phyloP scores from a whole-genome alignment of 2,888 invertebrate species.

The Eupithecia pulchellata region DNA sequence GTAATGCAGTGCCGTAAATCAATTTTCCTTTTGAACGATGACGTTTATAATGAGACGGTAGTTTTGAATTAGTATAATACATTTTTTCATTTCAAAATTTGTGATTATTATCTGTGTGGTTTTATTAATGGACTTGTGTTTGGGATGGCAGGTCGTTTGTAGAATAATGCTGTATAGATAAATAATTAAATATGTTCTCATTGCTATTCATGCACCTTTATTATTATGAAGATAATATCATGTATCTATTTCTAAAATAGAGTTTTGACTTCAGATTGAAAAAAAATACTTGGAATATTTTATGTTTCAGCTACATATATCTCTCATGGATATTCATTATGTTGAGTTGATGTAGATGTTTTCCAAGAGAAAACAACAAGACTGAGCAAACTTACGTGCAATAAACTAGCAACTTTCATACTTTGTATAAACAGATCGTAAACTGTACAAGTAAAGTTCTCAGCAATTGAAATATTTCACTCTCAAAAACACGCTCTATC shows the following conservation, averaged over 20 bases:
- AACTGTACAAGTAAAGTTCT: conserved; percentile 8
- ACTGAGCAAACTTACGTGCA: background rate
- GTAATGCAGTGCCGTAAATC: conserved; percentile 83
- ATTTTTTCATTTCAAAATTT: conserved; percentile 60
- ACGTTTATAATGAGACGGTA: conserved; percentile 80
- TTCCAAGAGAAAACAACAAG: background rate
- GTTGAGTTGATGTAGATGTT: background rate
- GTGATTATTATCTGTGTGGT: conserved; percentile 66
- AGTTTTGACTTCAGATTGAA: background rate
- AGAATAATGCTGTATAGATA: conserved; percentile 31
- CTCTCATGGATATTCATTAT: background rate
- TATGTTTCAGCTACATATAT: background rate
- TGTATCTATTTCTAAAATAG: background rate
- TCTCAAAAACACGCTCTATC: conserved; percentile 47
- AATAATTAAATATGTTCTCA: conserved; percentile 25
- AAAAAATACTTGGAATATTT: background rate
- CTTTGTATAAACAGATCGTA: conserved; percentile 15
- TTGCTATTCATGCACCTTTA: conserved; percentile 26
- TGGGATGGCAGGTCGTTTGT: conserved; percentile 46
- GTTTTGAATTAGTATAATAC: conserved; percentile 72
- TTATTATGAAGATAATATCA: conserved; percentile 13
- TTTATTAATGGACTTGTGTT: conserved; percentile 61
- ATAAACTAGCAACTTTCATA: conserved; percentile 10
- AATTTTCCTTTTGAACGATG: conserved; percentile 81
- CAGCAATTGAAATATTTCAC: conserved; percentile 37